Evolutionary conservation across 1,140 invertebrate species (phyloP).

Genomic region (Diploscapter pachys): DNA sequence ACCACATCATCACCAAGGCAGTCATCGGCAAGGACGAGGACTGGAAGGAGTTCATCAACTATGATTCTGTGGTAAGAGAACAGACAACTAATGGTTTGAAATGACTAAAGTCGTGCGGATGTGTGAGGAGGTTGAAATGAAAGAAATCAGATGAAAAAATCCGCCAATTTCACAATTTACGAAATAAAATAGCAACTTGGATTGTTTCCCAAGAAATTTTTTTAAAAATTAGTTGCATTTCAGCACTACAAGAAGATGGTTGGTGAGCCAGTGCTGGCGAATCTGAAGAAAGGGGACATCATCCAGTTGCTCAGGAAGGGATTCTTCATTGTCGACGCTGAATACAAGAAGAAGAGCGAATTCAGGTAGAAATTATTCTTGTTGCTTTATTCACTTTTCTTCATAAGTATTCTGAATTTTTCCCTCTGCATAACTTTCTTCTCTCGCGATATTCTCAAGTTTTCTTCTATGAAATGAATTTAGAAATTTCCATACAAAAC

Average conservation of each 20-base stretch:
- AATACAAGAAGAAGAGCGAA: conserved; percentile 15
- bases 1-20: conserved; percentile 91
- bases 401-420: too few relatives aligned
- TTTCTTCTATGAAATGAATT: background rate
- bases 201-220: conserved; percentile 1
- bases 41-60: conserved; percentile 86
- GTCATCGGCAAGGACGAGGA: conserved; percentile 94
- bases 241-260: conserved; percentile 68
- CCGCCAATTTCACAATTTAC: too few relatives aligned
- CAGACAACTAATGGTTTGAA: too few relatives aligned
- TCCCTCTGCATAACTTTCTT: too few relatives aligned
- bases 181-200: too few relatives aligned
- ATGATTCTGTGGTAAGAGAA: conserved; percentile 69
- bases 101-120: too few relatives aligned
- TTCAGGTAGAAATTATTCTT: background rate
- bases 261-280: conserved; percentile 79
- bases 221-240: conserved; percentile 18
- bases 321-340: conserved; percentile 82
- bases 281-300: conserved; percentile 84
- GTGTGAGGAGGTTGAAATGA: too few relatives aligned
- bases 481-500: background rate
- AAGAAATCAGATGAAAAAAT: too few relatives aligned
- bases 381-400: too few relatives aligned
- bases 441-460: too few relatives aligned
- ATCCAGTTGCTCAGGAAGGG: conserved; percentile 92